Conservation (phyloP, 2,797 vertebrate species). For the Sparus aurata region DNA sequence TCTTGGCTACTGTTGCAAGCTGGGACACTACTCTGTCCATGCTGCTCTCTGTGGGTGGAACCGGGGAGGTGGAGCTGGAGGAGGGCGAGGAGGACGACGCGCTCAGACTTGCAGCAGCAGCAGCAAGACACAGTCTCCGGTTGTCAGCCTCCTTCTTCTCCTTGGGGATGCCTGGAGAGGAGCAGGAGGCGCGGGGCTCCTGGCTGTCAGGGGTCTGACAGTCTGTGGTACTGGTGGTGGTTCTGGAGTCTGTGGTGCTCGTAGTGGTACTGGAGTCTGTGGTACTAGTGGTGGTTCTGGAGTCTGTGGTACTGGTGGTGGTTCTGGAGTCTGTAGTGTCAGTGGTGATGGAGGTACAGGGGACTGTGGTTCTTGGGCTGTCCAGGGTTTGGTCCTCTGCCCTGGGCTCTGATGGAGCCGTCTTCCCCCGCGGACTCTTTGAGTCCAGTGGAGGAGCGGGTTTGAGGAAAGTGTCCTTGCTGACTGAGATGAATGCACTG, state of each 20-base stretch:
- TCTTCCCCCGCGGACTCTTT: conserved; percentile 36
- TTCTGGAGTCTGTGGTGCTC: conserved; percentile 19
- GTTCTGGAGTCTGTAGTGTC: not conserved
- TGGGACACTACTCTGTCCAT: conserved; percentile 81
- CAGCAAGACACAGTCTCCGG: conserved; percentile 69
- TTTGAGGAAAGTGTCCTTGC: conserved; percentile 79
- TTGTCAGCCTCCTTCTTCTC: conserved; percentile 83
- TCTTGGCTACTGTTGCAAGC: conserved; percentile 83
- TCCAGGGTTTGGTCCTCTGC: conserved; percentile 35
- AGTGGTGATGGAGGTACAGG: conserved; percentile 19
- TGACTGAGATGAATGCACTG: conserved; percentile 85
- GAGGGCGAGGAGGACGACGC: conserved; percentile 29
- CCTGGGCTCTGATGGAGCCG: conserved; percentile 7
- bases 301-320: conserved; percentile 1
- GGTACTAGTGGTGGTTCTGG: conserved; percentile 19
- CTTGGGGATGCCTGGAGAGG: conserved; percentile 81
- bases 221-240: conserved; percentile 16
- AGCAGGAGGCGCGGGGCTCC: conserved; percentile 67
- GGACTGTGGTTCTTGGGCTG: conserved; percentile 46
- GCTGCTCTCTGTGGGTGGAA: conserved; percentile 60
- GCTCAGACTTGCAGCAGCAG: conserved; percentile 28
- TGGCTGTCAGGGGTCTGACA: conserved; percentile 34
- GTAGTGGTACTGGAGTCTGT: not conserved
- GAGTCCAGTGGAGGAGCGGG: conserved; percentile 63
- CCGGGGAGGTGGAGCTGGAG: conserved; percentile 40